Conservation (phyloP, 2,888 invertebrate genomes). For the Heliconius ethilla region DNA sequence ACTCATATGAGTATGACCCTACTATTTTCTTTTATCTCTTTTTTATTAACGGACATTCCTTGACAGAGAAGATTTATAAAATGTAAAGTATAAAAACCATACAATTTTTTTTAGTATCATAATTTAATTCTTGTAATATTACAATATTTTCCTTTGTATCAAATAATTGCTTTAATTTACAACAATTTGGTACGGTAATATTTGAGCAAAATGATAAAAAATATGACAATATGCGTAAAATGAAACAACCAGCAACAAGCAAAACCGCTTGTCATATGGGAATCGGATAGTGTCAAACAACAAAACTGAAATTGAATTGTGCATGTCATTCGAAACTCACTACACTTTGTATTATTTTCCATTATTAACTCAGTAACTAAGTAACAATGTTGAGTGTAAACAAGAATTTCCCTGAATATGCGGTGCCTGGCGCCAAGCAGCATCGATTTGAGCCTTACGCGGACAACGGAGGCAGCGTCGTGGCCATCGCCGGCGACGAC, state of each 20-base stretch:
- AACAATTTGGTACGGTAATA: no score
- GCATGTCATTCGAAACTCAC: slow-evolving; percentile 59
- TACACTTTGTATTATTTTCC: slow-evolving; percentile 2
- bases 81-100: no score
- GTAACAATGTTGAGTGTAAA: slow-evolving; percentile 62
- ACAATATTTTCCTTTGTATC: no score
- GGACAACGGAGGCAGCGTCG: slow-evolving; percentile 90
- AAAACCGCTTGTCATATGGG: slow-evolving; percentile 27
- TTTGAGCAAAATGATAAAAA: no score
- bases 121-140: no score
- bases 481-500: slow-evolving; percentile 97
- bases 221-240: neutral
- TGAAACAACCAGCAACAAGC: slow-evolving; percentile 12
- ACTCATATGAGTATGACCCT: no score
- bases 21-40: no score
- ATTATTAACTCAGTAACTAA: slow-evolving; percentile 4
- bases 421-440: slow-evolving; percentile 78
- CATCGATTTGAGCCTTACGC: slow-evolving; percentile 79
- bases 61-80: no score
- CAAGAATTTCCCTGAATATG: slow-evolving; percentile 74
- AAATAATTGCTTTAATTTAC: no score
- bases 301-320: slow-evolving; percentile 49
- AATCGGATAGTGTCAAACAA: slow-evolving; percentile 18
- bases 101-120: no score
- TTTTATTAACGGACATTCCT: no score